Evolutionary conservation across 2,797 vertebrate genomes (phyloP).

Genomic region (Siniperca undulata): DNA sequence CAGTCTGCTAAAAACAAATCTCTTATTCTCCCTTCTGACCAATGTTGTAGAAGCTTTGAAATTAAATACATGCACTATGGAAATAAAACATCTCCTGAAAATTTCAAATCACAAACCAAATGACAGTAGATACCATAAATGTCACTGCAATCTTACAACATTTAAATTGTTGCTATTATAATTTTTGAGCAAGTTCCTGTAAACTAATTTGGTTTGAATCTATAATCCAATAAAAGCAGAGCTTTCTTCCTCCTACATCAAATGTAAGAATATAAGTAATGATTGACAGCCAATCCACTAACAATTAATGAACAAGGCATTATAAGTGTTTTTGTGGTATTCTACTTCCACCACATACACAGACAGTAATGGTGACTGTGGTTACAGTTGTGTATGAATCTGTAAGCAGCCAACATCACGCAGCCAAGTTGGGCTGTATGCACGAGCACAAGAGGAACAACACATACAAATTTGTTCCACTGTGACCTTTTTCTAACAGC

Average conservation of each 20-base stretch:
- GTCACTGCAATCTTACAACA: neutral
- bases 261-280: neutral
- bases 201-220: neutral
- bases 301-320: neutral
- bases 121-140: neutral
- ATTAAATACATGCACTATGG: neutral
- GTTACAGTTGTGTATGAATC: slow-evolving; percentile 1
- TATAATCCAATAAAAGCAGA: neutral
- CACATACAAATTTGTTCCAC: slow-evolving; percentile 6
- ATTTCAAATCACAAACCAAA: neutral
- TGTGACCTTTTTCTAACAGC: slow-evolving; percentile 36
- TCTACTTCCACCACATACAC: neutral
- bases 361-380: neutral
- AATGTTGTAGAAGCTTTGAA: neutral
- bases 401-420: slow-evolving; percentile 12
- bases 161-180: neutral
- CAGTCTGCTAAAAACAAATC: neutral
- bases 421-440: neutral
- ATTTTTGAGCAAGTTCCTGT: neutral
- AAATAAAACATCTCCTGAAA: neutral
- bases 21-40: neutral
- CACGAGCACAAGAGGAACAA: neutral
- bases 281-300: neutral
- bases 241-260: neutral
- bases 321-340: neutral